Evolutionary conservation across 2,113 vertebrate genomes (phyloP).

Genomic region (Emydura subglobosa): DNA sequence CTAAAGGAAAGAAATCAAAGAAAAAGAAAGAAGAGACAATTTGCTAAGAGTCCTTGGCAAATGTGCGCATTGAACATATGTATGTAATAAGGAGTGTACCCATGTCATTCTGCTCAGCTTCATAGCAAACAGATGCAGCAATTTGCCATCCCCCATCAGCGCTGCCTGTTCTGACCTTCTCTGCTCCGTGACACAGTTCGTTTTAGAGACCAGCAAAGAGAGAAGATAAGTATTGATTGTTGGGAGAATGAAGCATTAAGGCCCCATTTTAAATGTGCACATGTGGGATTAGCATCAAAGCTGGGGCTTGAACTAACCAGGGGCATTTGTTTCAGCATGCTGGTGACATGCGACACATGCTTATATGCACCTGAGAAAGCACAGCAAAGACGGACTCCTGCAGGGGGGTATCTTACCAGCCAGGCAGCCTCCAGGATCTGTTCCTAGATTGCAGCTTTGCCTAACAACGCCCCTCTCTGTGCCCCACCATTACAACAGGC

Average conservation of each 20-base stretch:
- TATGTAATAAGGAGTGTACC: constrained; percentile 52
- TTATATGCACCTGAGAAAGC: neutral
- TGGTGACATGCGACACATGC: accelerated
- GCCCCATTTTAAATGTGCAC: neutral
- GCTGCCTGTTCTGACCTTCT: neutral
- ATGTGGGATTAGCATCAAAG: neutral
- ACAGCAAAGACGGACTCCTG: neutral
- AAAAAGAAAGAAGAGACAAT: neutral
- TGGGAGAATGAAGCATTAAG: neutral
- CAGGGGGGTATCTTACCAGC: accelerated
- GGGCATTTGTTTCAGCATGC: accelerated
- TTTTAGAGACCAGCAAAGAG: neutral
- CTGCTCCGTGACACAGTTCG: neutral
- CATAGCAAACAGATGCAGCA: neutral
- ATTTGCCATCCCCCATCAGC: neutral
- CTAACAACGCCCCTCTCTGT: neutral
- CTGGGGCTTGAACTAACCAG: accelerated
- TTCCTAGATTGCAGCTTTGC: neutral
- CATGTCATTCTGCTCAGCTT: neutral
- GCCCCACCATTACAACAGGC: neutral
- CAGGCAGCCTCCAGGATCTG: neutral
- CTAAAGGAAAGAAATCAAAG: neutral
- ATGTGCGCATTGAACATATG: neutral
- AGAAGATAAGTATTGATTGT: neutral
- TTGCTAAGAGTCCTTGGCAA: neutral